Evolutionary conservation across 2,888 invertebrate species (phyloP).

Genomic region (Melanargia galathea): DNA sequence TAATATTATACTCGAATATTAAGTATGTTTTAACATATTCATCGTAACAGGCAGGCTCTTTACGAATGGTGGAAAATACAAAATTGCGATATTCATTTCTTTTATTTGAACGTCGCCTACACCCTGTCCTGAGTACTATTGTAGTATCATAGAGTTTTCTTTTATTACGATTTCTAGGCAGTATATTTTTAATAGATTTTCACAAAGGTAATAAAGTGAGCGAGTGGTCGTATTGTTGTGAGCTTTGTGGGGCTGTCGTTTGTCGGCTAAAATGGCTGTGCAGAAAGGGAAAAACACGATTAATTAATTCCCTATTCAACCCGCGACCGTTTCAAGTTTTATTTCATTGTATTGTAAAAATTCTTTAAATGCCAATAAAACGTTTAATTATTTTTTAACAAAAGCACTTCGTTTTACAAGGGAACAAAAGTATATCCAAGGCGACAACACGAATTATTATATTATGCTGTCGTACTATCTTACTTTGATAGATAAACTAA

Average conservation of each 20-base stretch:
- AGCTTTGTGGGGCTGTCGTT: background rate
- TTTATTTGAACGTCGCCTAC: too few relatives aligned
- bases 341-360: conserved; percentile 1
- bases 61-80: too few relatives aligned
- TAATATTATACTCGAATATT: too few relatives aligned
- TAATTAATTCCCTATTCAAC: conserved; percentile 11
- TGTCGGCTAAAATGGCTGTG: background rate
- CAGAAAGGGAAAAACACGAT: conserved; percentile 7
- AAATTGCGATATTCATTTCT: too few relatives aligned
- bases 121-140: too few relatives aligned
- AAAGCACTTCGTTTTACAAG: background rate
- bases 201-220: conserved; percentile 7
- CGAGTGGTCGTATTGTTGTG: background rate
- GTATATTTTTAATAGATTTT: background rate
- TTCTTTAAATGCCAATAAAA: background rate
- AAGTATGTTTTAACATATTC: too few relatives aligned
- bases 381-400: background rate
- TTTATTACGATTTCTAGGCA: too few relatives aligned
- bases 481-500: background rate
- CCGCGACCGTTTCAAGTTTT: background rate
- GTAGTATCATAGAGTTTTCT: too few relatives aligned
- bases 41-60: too few relatives aligned
- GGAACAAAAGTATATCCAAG: background rate
- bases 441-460: background rate
- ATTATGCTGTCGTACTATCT: background rate